Conservation (phyloP, 2,888 invertebrate species). For the Trissolcus japonicus region DNA sequence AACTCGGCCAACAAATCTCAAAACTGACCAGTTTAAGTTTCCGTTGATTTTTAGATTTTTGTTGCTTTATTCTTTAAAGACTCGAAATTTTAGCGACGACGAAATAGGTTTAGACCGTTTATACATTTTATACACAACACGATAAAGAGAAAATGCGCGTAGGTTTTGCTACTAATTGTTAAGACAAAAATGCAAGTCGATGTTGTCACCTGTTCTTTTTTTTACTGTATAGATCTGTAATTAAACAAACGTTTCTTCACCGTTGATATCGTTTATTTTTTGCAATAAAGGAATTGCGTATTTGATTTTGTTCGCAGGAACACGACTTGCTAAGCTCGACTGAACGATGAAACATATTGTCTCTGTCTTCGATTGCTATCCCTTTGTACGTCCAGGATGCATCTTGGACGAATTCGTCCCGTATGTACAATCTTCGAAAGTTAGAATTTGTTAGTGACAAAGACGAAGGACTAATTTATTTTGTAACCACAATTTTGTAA, state of each 20-base stretch:
- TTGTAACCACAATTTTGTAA: slow-evolving; percentile 39
- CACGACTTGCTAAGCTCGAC: neutral
- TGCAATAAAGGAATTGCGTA: neutral
- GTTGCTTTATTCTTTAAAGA: slow-evolving; percentile 20
- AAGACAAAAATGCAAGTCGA: no score
- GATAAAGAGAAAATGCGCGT: slow-evolving; percentile 18
- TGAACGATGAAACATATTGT: neutral
- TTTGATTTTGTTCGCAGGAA: slow-evolving; percentile 7
- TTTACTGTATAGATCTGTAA: no score
- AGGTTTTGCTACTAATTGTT: no score
- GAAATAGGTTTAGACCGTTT: no score
- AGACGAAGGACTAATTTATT: slow-evolving; percentile 42
- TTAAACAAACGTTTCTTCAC: no score
- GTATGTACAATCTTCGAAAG: slow-evolving; percentile 65
- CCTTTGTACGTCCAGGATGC: slow-evolving; percentile 80
- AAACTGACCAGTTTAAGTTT: slow-evolving; percentile 15
- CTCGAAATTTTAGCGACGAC: slow-evolving; percentile 13
- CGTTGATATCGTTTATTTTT: neutral
- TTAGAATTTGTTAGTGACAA: slow-evolving; percentile 24
- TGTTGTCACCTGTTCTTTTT: no score
- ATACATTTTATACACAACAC: slow-evolving; percentile 38
- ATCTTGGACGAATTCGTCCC: slow-evolving; percentile 82
- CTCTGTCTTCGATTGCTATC: neutral
- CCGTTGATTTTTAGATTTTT: slow-evolving; percentile 20
- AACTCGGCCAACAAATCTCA: slow-evolving; percentile 57